Conservation (phyloP, 1,140 invertebrate species). For the Aphis gossypii region DNA sequence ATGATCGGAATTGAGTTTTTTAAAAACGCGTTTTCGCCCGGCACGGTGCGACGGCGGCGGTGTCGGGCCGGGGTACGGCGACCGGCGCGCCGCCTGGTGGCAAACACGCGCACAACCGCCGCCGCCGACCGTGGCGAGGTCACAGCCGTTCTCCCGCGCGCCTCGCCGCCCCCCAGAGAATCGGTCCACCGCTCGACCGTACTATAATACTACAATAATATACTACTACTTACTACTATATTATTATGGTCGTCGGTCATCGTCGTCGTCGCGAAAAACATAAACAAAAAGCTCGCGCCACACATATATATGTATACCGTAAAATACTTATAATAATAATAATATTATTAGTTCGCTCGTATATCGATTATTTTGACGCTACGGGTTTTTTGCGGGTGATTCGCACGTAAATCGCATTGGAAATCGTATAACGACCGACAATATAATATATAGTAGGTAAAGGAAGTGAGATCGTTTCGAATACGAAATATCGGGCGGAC, state of each 20-base stretch:
- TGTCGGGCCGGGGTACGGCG: conserved; percentile 1
- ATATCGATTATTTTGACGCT: background rate
- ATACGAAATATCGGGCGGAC: background rate
- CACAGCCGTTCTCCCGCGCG: conserved; percentile 23
- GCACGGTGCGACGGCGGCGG: background rate
- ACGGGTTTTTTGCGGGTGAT: background rate
- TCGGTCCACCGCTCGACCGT: background rate
- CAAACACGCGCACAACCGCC: conserved; percentile 41
- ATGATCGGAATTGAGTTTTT: conserved; percentile 58
- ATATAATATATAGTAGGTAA: too few relatives aligned
- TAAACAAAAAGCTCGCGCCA: conserved; percentile 12
- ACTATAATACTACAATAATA: background rate
- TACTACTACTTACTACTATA: background rate
- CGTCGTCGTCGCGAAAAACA: conserved; percentile 39
- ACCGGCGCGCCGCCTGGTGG: conserved; percentile 28
- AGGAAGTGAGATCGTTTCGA: background rate
- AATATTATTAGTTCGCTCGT: background rate
- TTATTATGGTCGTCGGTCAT: background rate
- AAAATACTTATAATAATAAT: background rate
- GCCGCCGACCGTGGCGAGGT: conserved; percentile 37
- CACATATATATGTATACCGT: background rate
- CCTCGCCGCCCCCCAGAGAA: background rate
- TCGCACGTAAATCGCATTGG: background rate
- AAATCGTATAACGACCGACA: too few relatives aligned
- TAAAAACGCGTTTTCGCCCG: conserved; percentile 57